These are phyloP conservation scores for Gambusia yucatana DNA, from an alignment of 2,797 vertebrate species.

Conservation along the genomic window DNA sequence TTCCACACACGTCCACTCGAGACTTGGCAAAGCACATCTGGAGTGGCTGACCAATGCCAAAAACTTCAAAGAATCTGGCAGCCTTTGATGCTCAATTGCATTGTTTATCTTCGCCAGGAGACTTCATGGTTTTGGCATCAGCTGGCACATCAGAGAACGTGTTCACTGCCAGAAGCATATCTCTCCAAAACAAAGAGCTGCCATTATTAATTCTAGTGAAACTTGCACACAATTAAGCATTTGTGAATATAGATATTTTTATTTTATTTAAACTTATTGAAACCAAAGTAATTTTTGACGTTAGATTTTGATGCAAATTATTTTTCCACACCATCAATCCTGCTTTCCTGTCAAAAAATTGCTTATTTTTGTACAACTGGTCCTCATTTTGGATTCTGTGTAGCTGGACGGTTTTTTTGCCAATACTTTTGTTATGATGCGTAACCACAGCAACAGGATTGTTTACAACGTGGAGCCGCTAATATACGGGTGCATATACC, in stretches of 20 bases:
- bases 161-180: conserved; percentile 45
- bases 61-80: conserved; percentile 71
- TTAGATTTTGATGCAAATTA: too few species aligned
- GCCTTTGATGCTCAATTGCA: conserved; percentile 56
- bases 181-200: conserved; percentile 19
- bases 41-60: conserved; percentile 52
- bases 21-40: conserved; percentile 54
- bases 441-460: too few species aligned
- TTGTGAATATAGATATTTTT: background rate
- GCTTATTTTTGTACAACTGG: too few species aligned
- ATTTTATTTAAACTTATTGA: background rate
- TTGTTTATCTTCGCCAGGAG: conserved; percentile 59
- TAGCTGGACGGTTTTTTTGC: too few species aligned
- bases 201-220: background rate
- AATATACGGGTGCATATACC: too few species aligned
- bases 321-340: too few species aligned
- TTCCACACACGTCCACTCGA: conserved; percentile 32
- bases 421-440: too few species aligned
- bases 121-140: conserved; percentile 55
- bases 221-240: background rate
- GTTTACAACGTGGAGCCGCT: too few species aligned
- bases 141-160: conserved; percentile 42
- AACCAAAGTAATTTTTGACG: background rate
- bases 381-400: too few species aligned
- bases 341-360: too few species aligned